Percentiles rank a stretch among this genome's conserved stretches.
phyloP scores from a whole-genome alignment of 2,888 invertebrate species.

The Gastrophysa polygoni region DNA sequence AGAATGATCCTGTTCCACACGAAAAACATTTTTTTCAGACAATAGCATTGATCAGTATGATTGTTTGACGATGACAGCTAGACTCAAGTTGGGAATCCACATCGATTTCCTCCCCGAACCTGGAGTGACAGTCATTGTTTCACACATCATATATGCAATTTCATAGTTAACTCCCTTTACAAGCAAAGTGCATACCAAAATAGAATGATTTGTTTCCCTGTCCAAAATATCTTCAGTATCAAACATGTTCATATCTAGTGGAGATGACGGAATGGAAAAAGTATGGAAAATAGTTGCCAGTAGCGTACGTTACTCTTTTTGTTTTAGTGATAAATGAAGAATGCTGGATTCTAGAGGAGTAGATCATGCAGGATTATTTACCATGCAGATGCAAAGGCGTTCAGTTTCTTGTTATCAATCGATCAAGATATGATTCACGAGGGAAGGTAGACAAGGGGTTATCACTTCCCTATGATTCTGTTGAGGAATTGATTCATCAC shows the following conservation, averaged over 20 bases:
- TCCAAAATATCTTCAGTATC: not conserved
- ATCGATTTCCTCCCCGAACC: not conserved
- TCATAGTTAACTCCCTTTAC: not conserved
- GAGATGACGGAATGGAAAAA: slow-evolving; percentile 10
- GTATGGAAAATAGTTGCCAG: not conserved
- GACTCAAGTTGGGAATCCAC: not conserved
- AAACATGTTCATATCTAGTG: slow-evolving; percentile 14
- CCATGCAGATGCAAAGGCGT: no score
- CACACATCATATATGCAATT: not conserved
- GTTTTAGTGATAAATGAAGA: no score
- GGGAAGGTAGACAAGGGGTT: no score
- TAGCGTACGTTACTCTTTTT: not conserved
- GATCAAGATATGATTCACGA: no score
- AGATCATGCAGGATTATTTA: no score
- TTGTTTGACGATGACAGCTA: not conserved
- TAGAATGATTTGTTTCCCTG: not conserved
- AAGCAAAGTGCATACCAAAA: not conserved
- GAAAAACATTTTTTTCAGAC: no score
- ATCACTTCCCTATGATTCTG: no score
- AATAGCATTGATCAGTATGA: not conserved
- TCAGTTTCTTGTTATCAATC: no score
- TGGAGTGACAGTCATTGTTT: not conserved
- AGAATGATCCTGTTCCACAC: no score
- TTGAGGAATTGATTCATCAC: no score
- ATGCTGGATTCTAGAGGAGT: no score